phyloP scores from a whole-genome alignment of 2,888 invertebrate species.

The Eupelmus urozonus region DNA sequence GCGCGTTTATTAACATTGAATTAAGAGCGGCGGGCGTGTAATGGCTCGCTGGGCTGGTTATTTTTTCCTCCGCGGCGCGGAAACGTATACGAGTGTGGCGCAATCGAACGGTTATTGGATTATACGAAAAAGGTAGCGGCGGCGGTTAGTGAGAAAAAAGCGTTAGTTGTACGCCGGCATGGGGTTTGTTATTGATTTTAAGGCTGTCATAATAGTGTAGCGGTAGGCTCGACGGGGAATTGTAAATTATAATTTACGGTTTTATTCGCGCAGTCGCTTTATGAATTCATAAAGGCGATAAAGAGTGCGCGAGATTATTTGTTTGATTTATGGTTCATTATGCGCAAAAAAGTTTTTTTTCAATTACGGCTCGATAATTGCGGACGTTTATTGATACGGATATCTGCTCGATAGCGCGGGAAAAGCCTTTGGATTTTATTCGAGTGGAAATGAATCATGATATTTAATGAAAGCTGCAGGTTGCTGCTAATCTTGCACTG shows the following conservation, averaged over 20 bases:
- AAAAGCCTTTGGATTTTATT: too few relatives aligned
- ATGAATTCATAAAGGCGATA: conserved; percentile 7
- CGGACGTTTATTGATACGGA: background rate
- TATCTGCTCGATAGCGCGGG: background rate
- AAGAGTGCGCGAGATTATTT: conserved; percentile 8
- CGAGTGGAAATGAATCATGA: too few relatives aligned
- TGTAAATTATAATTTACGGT: conserved; percentile 46
- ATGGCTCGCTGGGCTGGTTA: background rate
- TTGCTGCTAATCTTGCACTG: too few relatives aligned
- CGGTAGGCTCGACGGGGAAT: conserved; percentile 15
- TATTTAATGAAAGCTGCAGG: too few relatives aligned
- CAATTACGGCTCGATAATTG: background rate
- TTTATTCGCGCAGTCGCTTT: background rate
- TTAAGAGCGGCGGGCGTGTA: conserved; percentile 37
- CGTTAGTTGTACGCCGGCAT: conserved; percentile 17
- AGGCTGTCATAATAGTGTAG: conserved; percentile 38
- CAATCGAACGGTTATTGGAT: conserved; percentile 23
- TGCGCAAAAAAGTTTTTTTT: background rate
- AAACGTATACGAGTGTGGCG: conserved; percentile 19
- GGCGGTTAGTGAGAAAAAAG: conserved; percentile 2
- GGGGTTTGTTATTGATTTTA: conserved; percentile 48
- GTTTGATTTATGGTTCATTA: conserved; percentile 38
- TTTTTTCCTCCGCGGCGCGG: conserved; percentile 10
- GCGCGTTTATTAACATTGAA: conserved; percentile 42
- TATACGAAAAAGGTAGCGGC: conserved; percentile 38